Conservation (phyloP, 2,113 vertebrate species). For the Herpetotheres cachinnans region DNA sequence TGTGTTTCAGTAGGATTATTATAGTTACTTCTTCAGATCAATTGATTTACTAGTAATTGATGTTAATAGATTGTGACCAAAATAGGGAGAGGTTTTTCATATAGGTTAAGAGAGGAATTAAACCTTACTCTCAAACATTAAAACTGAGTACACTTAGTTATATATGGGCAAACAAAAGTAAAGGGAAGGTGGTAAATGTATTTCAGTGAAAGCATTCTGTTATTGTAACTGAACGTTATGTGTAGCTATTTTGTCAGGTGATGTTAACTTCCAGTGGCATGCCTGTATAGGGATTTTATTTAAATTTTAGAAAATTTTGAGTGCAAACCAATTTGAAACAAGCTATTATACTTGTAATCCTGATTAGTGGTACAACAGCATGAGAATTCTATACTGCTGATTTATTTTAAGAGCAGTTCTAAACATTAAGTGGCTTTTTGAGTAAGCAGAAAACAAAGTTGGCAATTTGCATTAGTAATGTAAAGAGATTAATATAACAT, state of each 20-base stretch:
- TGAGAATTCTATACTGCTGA: not conserved
- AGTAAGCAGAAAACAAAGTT: not conserved
- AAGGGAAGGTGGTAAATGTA: not conserved
- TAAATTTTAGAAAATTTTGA: not conserved
- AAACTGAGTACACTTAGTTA: not conserved
- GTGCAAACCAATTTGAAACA: not conserved
- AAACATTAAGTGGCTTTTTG: not conserved
- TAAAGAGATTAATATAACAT: not conserved
- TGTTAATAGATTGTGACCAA: not conserved
- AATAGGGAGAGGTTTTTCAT: not conserved
- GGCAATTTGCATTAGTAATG: not conserved
- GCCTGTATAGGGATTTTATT: not conserved
- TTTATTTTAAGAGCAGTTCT: not conserved
- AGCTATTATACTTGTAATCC: not conserved
- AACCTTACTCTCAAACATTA: not conserved
- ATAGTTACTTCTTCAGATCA: not conserved
- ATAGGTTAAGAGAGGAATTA: not conserved
- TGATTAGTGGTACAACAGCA: not conserved
- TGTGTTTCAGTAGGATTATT: not conserved
- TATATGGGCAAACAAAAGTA: not conserved
- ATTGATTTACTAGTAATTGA: fast-evolving
- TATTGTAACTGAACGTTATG: not conserved
- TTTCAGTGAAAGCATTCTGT: not conserved
- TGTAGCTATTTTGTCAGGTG: not conserved
- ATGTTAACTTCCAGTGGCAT: not conserved